phyloP scores from a whole-genome alignment of 2,113 vertebrate genomes.

The Hemiscyllium ocellatum region DNA sequence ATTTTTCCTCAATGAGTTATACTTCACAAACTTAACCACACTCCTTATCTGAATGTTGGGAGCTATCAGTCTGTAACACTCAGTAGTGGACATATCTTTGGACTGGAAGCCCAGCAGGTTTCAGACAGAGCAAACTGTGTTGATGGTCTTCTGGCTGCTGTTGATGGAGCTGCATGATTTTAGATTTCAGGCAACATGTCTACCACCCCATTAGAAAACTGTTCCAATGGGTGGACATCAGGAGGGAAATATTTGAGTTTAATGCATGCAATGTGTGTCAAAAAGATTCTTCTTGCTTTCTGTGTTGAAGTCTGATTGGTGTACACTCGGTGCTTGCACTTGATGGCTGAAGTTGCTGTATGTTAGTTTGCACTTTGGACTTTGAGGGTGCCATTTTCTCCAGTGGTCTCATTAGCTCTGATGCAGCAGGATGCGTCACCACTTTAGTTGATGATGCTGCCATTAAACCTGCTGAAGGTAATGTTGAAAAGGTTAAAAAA shows the following conservation, averaged over 20 bases:
- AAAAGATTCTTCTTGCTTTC: conserved; percentile 39
- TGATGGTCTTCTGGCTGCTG: too few species aligned
- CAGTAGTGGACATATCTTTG: too few species aligned
- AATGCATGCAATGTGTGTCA: background rate
- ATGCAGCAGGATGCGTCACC: conserved; percentile 78
- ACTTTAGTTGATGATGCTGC: conserved; percentile 92
- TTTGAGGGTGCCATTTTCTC: conserved; percentile 39
- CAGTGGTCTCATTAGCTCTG: conserved; percentile 40
- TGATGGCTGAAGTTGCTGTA: conserved; percentile 30
- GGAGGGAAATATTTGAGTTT: background rate
- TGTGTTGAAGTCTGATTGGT: conserved; percentile 37
- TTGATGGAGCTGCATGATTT: too few species aligned
- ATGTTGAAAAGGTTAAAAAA: conserved; percentile 38
- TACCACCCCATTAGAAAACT: too few species aligned
- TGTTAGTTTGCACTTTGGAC: background rate
- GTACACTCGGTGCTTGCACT: conserved; percentile 20
- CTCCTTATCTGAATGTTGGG: too few species aligned
- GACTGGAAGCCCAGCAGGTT: too few species aligned
- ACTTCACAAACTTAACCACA: too few species aligned
- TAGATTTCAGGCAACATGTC: too few species aligned
- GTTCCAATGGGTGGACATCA: background rate
- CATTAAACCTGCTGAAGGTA: conserved; percentile 98
- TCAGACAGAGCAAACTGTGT: too few species aligned
- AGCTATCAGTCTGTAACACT: too few species aligned
- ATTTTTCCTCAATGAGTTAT: too few species aligned